A percentile compares a stretch with the other conserved stretches of the same genome.
phyloP scores from a whole-genome alignment of 2,113 vertebrate genomes.

The Andinoacara biseriatus region DNA sequence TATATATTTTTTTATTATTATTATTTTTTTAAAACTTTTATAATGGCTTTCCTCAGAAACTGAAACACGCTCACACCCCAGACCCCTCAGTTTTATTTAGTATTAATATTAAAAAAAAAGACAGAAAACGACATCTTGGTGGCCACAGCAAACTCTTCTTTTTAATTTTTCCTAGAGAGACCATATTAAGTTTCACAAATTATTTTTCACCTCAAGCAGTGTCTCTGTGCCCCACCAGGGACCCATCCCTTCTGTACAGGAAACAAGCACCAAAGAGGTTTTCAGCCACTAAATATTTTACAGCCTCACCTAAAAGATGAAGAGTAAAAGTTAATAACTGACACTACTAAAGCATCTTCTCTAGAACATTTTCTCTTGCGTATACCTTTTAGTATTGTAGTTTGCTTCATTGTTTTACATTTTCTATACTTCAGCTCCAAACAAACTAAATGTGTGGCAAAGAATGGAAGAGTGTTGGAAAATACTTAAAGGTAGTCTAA shows the following conservation, averaged over 20 bases:
- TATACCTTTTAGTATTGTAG: background rate
- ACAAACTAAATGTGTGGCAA: no score
- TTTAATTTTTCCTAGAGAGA: no score
- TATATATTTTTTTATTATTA: no score
- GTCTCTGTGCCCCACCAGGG: background rate
- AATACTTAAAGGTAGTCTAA: no score
- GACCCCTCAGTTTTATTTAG: no score
- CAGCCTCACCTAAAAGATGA: background rate
- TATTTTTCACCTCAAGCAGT: background rate
- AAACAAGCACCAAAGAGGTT: background rate
- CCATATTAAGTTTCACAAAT: no score
- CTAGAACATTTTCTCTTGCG: background rate
- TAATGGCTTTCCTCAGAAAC: background rate
- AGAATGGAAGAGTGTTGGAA: no score
- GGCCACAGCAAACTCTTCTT: background rate
- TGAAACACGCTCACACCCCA: no score
- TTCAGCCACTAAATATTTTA: background rate
- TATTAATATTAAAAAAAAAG: background rate
- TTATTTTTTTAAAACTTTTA: background rate
- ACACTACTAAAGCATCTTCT: background rate
- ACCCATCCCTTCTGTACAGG: background rate
- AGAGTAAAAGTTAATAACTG: rapidly evolving
- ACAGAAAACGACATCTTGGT: rapidly evolving
- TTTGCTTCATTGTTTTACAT: no score
- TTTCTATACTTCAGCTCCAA: no score